Conservation (phyloP, 2,888 invertebrate species). For the Mamestra brassicae region DNA sequence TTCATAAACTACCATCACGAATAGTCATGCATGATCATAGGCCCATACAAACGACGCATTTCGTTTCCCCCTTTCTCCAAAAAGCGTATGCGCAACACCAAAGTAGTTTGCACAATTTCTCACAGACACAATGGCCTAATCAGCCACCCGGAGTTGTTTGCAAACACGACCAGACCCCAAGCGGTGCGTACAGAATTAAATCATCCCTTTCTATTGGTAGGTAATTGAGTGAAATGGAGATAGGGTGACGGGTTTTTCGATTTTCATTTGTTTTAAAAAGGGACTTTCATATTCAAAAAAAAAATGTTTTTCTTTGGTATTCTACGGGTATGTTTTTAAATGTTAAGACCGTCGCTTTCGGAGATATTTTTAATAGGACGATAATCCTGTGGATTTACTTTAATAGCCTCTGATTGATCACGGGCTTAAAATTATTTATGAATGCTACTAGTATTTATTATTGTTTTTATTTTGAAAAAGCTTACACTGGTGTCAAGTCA, state of each 20-base stretch:
- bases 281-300: neutral
- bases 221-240: slow-evolving; percentile 49
- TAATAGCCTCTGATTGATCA: slow-evolving; percentile 12
- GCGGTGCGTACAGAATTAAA: slow-evolving; percentile 71
- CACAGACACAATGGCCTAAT: slow-evolving; percentile 82
- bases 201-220: slow-evolving; percentile 57
- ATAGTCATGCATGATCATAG: slow-evolving; percentile 36
- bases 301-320: neutral
- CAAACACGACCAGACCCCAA: slow-evolving; percentile 78
- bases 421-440: slow-evolving; percentile 5
- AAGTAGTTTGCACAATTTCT: slow-evolving; percentile 55
- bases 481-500: neutral
- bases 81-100: slow-evolving; percentile 51
- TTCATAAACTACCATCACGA: neutral
- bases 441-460: slow-evolving; percentile 1
- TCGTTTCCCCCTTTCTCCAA: slow-evolving; percentile 42
- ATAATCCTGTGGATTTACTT: slow-evolving; percentile 28
- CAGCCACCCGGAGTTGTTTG: slow-evolving; percentile 85
- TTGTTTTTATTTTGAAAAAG: slow-evolving; percentile 21
- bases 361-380: slow-evolving; percentile 14
- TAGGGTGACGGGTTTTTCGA: slow-evolving; percentile 15
- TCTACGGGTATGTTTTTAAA: too few species aligned
- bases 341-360: neutral
- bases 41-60: slow-evolving; percentile 19
- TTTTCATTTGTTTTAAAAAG: slow-evolving; percentile 17